These are phyloP conservation scores for Aleiodes testaceus DNA, from an alignment of 2,888 invertebrate genomes.

Conservation along the genomic window DNA sequence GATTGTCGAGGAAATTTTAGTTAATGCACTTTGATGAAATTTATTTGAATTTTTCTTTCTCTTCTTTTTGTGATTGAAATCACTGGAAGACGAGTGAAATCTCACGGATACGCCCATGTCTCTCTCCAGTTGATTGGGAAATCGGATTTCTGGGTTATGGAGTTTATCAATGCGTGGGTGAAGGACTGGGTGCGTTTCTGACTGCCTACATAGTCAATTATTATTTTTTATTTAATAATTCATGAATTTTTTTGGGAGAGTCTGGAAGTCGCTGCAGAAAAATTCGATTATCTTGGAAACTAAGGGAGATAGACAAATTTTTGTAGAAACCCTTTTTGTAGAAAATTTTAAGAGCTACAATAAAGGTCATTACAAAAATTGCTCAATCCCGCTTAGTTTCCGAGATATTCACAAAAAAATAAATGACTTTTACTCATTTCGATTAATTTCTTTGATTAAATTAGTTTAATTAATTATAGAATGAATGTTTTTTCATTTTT, in stretches of 20 bases:
- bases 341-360: too few relatives aligned
- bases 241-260: not conserved
- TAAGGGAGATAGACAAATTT: too few relatives aligned
- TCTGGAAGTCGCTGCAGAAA: too few relatives aligned
- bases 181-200: not conserved
- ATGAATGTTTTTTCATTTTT: constrained; percentile 41
- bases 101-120: constrained; percentile 28
- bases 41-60: constrained; percentile 18
- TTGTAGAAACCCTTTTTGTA: too few relatives aligned
- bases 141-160: constrained; percentile 31
- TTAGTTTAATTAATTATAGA: not conserved
- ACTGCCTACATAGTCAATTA: not conserved
- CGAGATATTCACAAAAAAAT: too few relatives aligned
- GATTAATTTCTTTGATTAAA: too few relatives aligned
- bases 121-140: constrained; percentile 16
- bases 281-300: too few relatives aligned
- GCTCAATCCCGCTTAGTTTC: too few relatives aligned
- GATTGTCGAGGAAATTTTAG: constrained; percentile 45
- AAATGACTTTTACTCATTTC: too few relatives aligned
- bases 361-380: too few relatives aligned
- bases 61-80: constrained; percentile 7
- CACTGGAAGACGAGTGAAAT: constrained; percentile 20
- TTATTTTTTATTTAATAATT: not conserved
- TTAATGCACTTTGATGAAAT: constrained; percentile 1
- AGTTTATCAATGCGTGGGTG: constrained; percentile 40